Conservation (phyloP, 2,797 vertebrate genomes). For the Buceros bicornis region DNA sequence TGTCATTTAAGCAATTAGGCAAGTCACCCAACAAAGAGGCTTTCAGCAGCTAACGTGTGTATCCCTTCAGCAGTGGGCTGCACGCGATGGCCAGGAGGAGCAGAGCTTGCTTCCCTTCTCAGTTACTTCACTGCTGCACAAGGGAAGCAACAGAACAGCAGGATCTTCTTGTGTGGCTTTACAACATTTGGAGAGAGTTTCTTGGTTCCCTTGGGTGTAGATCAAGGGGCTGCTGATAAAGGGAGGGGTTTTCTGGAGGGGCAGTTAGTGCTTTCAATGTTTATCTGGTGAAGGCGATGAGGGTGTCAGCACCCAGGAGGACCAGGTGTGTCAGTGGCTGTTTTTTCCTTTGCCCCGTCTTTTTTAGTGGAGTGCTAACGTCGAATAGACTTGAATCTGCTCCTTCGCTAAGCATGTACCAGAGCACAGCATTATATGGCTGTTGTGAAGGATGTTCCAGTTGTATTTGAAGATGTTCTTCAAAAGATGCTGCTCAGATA, state of each 20-base stretch:
- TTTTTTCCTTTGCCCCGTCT: not conserved
- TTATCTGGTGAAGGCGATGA: not conserved
- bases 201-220: not conserved
- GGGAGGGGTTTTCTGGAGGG: not conserved
- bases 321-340: not conserved
- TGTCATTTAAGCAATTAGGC: slow-evolving; percentile 6
- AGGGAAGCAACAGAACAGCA: not conserved
- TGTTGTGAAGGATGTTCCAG: not conserved
- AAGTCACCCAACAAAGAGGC: not conserved
- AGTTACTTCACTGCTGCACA: not conserved
- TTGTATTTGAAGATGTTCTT: not conserved
- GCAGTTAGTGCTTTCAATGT: not conserved
- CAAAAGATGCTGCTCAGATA: not conserved
- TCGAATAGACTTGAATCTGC: not conserved
- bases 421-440: not conserved
- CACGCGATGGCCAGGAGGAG: not conserved
- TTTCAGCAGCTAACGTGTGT: not conserved
- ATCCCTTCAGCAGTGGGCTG: not conserved
- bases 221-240: not conserved
- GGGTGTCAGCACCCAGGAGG: not conserved
- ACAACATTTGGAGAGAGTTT: not conserved
- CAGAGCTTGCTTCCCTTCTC: not conserved
- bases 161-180: not conserved
- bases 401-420: not conserved
- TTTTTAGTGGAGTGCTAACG: not conserved